Base-by-base conservation (phyloP, 2,113 vertebrate species). In the Perca fluviatilis region DNA sequence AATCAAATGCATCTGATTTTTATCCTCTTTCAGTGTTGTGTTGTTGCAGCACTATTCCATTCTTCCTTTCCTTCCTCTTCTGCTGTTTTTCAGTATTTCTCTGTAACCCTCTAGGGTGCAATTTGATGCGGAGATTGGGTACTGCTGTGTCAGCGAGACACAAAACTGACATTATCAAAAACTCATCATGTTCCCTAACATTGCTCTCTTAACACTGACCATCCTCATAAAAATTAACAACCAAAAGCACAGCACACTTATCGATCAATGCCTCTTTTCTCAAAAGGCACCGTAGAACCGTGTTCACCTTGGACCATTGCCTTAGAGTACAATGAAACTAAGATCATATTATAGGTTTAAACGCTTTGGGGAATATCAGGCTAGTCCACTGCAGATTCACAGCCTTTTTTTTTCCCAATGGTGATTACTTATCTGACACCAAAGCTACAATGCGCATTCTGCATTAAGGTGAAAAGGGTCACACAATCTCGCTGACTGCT, bases 121-220 rank as follows among this genome's bases (percentile, higher is more conserved):
- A 81, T 90, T 79, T 80, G 62, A 81, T 66, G 63, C 74, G 49
- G 53, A 81, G 79, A 83, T 78, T 62, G 63, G 60, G 27, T 57
- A 36, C 30, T 79, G 74, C 91, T 77, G 77, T 43, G 80, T 88
- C 80, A 85, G 74, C 71, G n/a, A 80, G 73, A 72, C 46, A 75
- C 46, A 63, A 69, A 88, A 77, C 49, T 86, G 64, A 69, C 83
- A 82, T 82, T 69, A 87, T 84, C 75, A 86, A 78, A 89, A 90
- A 73, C 65, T 69, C 85, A 83, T 74, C 65, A 69, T 88, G 79
- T 85, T 43, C 65, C 66, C 61, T 73, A 61, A 82, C 80, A 84
- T 77, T 82, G 57, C 56, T 83, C 79, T 85, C 50, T 62, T 73
- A 81, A 77, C 61, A 73, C 58, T 33, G 30, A 69, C 51, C 57